Base-by-base conservation (phyloP, 2,797 vertebrate genomes). In the Gastrophryne carolinensis region DNA sequence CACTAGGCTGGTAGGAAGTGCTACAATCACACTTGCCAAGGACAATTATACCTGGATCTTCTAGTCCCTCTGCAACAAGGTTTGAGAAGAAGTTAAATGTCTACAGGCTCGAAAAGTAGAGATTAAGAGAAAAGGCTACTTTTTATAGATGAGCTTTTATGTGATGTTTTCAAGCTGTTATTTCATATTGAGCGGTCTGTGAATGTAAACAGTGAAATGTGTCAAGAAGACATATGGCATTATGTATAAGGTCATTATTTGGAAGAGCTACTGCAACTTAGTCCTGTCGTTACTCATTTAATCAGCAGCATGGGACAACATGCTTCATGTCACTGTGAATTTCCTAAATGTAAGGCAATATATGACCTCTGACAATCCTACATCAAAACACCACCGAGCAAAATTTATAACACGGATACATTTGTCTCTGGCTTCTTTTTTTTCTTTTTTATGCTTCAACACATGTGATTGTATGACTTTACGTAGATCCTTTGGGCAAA, bases 251-350 rank as follows among this genome's bases (percentile, higher is more conserved):
- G 83, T 81, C 86, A 83, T 83, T 88, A 82, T 83, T 74, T 86
- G 85, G 79, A 79, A 82, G 82, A 83, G 82, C 83, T 82, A 81
- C 81, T 84, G 79, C 81, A 84, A 85, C 80, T 86, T 80, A 77
- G 82, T 85, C 81, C 85, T 87, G 86, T 85, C 86, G 82, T 86
- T 81, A 86, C 84, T 84, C 80, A 84, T 88, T 86, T 88, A 86
- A 81, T 86, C 81, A 79, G 58, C 81, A 80, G 80, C 79, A 79
- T 79, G 54, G 69, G 83, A 83, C 84, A 88, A 75, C 83, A 86
- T 86, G 84, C 75, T 86, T 84, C 79, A 72, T 72, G 84, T 87
- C 86, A 87, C 78, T 80, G 58, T 80, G 79, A 82, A 81, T 85
- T 83, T 85, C 83, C 81, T 80, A 80, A 83, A 86, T 83, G 75